phyloP scores from a whole-genome alignment of 2,113 vertebrate species.

The Engystomops pustulosus region DNA sequence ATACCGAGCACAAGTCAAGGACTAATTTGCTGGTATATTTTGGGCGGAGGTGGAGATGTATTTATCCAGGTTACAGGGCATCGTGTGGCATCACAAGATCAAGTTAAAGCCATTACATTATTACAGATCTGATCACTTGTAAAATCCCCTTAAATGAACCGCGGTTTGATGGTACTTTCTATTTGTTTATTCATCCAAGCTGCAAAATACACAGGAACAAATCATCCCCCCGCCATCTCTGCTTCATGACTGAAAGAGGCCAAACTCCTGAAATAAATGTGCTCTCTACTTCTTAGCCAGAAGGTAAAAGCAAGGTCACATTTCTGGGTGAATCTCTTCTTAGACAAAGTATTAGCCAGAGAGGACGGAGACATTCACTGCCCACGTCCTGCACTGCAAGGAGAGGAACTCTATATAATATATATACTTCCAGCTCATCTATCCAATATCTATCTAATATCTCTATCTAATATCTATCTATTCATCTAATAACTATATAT shows the following conservation, averaged over 20 bases:
- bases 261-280: slow-evolving; percentile 53
- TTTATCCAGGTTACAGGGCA: not conserved
- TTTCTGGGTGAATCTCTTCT: slow-evolving; percentile 43
- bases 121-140: slow-evolving; percentile 3
- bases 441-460: too few species aligned
- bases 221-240: slow-evolving; percentile 16
- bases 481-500: too few species aligned
- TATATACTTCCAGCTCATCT: too few species aligned
- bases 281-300: slow-evolving; percentile 46
- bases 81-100: not conserved
- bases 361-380: slow-evolving; percentile 11
- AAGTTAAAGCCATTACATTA: not conserved
- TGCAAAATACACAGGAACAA: slow-evolving; percentile 33
- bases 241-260: slow-evolving; percentile 51
- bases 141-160: slow-evolving; percentile 1
- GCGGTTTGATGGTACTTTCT: not conserved
- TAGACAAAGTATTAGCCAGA: slow-evolving; percentile 18
- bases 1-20: too few species aligned
- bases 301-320: slow-evolving; percentile 51
- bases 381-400: not conserved
- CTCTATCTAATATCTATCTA: too few species aligned
- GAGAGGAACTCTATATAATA: not conserved
- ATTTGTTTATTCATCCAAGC: slow-evolving; percentile 44
- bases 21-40: too few species aligned
- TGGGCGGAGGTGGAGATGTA: not conserved